Conservation (phyloP, 2,888 invertebrate genomes). For the Thalpophila matura region DNA sequence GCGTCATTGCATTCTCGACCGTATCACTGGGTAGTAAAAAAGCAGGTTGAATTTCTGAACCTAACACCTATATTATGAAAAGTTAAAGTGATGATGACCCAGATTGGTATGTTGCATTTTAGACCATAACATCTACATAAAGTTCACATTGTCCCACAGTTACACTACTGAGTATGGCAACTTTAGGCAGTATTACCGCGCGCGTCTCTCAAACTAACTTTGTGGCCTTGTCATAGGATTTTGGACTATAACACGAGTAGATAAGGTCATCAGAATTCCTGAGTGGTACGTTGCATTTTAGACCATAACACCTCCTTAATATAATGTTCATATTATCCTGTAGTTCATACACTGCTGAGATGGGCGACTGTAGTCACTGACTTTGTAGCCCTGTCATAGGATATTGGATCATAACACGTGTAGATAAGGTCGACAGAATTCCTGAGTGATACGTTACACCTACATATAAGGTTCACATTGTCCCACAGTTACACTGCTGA, state of each 20-base stretch:
- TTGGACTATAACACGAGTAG: neutral
- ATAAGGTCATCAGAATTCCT: too few species aligned
- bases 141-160: slow-evolving; percentile 21
- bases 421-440: too few species aligned
- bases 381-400: too few species aligned
- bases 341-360: too few species aligned
- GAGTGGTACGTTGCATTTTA: too few species aligned
- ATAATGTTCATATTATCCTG: too few species aligned
- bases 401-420: too few species aligned
- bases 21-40: slow-evolving; percentile 16
- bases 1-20: slow-evolving; percentile 10
- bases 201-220: neutral
- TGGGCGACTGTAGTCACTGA: too few species aligned
- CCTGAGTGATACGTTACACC: too few species aligned
- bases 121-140: slow-evolving; percentile 22
- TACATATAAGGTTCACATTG: slow-evolving; percentile 16
- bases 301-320: too few species aligned
- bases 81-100: slow-evolving; percentile 19
- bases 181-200: neutral
- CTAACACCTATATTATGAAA: slow-evolving; percentile 19
- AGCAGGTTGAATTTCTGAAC: neutral
- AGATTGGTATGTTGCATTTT: slow-evolving; percentile 30
- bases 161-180: neutral
- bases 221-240: neutral
- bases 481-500: slow-evolving; percentile 3